phyloP scores from a whole-genome alignment of 2,797 vertebrate genomes.

The Petrocephalus sullivani region DNA sequence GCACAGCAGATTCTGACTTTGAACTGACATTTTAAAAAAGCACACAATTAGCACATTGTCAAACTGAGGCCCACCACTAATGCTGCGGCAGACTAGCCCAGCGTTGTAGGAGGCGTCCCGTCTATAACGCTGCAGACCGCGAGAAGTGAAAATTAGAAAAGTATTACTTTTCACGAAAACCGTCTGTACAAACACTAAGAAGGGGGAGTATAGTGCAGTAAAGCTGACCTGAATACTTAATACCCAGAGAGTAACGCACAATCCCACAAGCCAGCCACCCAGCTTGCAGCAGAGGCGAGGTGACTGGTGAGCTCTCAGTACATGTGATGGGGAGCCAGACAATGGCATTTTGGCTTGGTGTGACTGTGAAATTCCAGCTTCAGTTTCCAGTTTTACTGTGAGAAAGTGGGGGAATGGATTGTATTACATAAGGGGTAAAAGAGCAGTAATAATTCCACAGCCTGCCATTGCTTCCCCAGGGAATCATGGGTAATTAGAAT shows the following conservation, averaged over 20 bases:
- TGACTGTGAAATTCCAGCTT: neutral
- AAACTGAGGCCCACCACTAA: neutral
- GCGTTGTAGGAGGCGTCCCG: neutral
- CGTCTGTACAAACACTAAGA: neutral
- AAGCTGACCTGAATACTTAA: neutral
- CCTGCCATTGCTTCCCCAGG: neutral
- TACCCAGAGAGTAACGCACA: neutral
- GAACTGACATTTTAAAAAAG: neutral
- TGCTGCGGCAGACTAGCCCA: neutral
- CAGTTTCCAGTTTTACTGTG: neutral
- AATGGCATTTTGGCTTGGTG: neutral
- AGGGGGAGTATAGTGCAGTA: neutral
- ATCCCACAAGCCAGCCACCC: neutral
- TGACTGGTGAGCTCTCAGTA: neutral
- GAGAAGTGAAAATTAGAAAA: neutral
- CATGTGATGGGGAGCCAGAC: neutral
- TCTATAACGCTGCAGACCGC: neutral
- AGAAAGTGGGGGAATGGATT: neutral
- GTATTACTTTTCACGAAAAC: neutral
- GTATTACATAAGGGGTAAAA: neutral
- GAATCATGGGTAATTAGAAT: conserved; percentile 13
- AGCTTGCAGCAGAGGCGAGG: neutral
- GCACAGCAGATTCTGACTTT: neutral
- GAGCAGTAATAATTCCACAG: neutral
- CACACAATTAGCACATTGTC: neutral